Evolutionary conservation across 2,113 vertebrate species (phyloP).

Genomic region (Spizaetus ornatus): DNA sequence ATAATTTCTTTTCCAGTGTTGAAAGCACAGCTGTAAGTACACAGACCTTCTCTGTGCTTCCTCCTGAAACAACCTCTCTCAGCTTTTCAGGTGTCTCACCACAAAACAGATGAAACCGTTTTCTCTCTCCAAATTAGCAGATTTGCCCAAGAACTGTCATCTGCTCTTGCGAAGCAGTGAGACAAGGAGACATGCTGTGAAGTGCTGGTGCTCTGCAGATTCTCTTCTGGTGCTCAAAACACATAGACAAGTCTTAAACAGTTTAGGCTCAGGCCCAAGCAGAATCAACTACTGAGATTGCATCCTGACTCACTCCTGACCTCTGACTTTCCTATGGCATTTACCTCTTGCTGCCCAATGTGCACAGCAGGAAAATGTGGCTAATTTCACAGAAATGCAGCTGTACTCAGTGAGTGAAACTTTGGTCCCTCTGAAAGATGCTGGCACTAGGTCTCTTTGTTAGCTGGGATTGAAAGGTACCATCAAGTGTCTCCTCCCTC

Average conservation of each 20-base stretch:
- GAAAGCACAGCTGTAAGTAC: conserved; percentile 49
- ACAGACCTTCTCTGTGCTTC: conserved; percentile 34
- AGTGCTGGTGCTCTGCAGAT: neutral
- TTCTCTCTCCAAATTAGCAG: conserved; percentile 27
- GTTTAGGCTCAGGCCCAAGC: neutral
- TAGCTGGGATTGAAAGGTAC: neutral
- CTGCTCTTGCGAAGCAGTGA: neutral
- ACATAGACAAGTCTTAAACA: neutral
- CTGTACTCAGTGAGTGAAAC: neutral
- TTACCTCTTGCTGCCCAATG: neutral
- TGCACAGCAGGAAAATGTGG: neutral
- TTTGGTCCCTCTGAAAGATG: neutral
- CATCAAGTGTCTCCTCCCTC: neutral
- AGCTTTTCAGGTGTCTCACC: conserved; percentile 41
- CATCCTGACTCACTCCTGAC: neutral
- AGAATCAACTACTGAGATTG: neutral
- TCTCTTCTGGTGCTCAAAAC: neutral
- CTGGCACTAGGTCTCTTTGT: neutral
- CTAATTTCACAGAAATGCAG: neutral
- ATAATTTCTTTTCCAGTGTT: conserved; percentile 36
- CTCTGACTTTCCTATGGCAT: neutral
- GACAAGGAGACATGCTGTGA: neutral
- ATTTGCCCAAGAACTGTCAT: conserved; percentile 18
- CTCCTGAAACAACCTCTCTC: neutral
- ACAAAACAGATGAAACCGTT: neutral